phyloP scores from a whole-genome alignment of 2,888 invertebrate genomes.

The Drosophila paramelanica region DNA sequence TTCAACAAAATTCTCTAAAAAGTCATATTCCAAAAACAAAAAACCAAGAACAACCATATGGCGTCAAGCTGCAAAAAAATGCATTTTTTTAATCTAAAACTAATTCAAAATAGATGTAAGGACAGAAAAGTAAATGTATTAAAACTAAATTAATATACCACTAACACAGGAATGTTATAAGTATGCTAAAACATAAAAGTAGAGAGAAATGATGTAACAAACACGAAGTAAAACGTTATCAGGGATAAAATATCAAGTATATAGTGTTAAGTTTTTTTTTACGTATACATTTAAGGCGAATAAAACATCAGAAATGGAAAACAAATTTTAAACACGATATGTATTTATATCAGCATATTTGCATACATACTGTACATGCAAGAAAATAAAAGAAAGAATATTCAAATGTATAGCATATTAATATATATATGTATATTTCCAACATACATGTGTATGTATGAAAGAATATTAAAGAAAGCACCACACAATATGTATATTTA shows the following conservation, averaged over 20 bases:
- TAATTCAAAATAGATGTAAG: conserved; percentile 34
- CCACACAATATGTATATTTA: conserved; percentile 39
- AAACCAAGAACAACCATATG: conserved; percentile 57
- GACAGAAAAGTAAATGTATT: conserved; percentile 42
- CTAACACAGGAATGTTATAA: conserved; percentile 56
- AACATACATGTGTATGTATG: conserved; percentile 28
- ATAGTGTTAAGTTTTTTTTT: conserved; percentile 63
- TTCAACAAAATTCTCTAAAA: conserved; percentile 79
- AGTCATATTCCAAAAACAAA: conserved; percentile 56
- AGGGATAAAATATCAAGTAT: conserved; percentile 78
- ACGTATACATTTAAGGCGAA: conserved; percentile 54
- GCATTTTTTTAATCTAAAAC: conserved; percentile 31
- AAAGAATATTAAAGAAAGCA: conserved; percentile 17
- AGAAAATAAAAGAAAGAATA: conserved; percentile 3
- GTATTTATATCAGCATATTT: conserved; percentile 29
- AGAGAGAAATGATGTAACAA: conserved; percentile 49
- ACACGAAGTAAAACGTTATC: conserved; percentile 74
- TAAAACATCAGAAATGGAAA: conserved; percentile 53
- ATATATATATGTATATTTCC: conserved; percentile 10
- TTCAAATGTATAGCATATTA: conserved; percentile 17
- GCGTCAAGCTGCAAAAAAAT: conserved; percentile 43
- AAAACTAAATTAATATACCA: conserved; percentile 41
- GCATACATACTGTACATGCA: conserved; percentile 39
- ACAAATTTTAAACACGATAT: conserved; percentile 46
- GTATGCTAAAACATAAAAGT: conserved; percentile 52